phyloP scores from a whole-genome alignment of 2,797 vertebrate genomes.

The Gouania willdenowi region DNA sequence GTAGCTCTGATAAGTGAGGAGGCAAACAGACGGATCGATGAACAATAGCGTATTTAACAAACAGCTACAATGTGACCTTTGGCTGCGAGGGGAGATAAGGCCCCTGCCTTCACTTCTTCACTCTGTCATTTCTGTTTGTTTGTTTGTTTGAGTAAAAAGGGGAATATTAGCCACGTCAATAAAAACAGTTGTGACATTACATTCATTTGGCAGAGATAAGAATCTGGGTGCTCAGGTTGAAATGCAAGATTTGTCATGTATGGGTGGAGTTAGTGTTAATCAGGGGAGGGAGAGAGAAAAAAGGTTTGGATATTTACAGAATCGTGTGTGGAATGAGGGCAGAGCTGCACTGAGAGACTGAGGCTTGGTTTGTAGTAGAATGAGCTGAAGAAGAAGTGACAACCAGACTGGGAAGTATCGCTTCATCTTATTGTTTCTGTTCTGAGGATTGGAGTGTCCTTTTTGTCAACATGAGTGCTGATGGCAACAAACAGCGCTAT shows the following conservation, averaged over 20 bases:
- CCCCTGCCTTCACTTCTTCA: not conserved
- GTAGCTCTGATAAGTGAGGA: constrained; percentile 45
- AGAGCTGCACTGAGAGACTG: constrained; percentile 5
- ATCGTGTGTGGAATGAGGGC: constrained; percentile 17
- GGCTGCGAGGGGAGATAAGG: constrained; percentile 52
- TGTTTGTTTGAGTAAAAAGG: constrained; percentile 17
- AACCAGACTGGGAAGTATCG: constrained; percentile 50
- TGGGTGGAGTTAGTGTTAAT: constrained; percentile 53
- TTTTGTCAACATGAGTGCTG: constrained; percentile 54
- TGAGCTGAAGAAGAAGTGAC: constrained; percentile 45
- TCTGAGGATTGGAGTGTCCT: constrained; percentile 1
- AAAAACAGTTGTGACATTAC: not conserved
- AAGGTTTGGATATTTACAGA: constrained; percentile 13
- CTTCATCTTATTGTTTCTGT: constrained; percentile 9
- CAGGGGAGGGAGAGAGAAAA: constrained; percentile 22
- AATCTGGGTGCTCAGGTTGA: not conserved
- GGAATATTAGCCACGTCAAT: constrained; percentile 7
- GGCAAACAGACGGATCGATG: constrained; percentile 38
- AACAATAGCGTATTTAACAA: constrained; percentile 29
- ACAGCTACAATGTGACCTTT: constrained; percentile 56
- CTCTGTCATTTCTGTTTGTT: not conserved
- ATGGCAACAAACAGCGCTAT: constrained; percentile 44
- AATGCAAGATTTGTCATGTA: constrained; percentile 25
- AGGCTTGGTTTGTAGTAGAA: constrained; percentile 4
- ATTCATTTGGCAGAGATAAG: constrained; percentile 22